Evolutionary conservation across 2,888 invertebrate genomes (phyloP).

Genomic region (Coelogynopora nodosa): DNA sequence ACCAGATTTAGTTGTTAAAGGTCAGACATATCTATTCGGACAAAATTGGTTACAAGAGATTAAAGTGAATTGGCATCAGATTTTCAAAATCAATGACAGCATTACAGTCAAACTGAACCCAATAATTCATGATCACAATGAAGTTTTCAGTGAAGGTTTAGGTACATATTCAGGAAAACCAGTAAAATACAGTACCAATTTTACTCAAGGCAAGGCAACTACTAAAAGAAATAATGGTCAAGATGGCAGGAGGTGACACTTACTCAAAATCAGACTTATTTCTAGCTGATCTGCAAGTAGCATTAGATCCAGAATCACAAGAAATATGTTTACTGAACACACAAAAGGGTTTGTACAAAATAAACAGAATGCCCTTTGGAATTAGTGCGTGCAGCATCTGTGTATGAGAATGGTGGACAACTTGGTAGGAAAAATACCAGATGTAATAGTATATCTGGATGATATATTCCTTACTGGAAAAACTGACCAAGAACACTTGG

Average conservation of each 20-base stretch:
- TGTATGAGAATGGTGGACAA: background rate
- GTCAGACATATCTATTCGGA: conserved; percentile 17
- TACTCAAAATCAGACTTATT: conserved; percentile 23
- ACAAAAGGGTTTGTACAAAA: background rate
- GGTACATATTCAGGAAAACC: conserved; percentile 18
- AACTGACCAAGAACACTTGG: conserved; percentile 27
- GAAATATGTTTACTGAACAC: conserved; percentile 30
- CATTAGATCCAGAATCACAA: conserved; percentile 16
- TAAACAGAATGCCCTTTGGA: conserved; percentile 16
- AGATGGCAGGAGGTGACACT: background rate
- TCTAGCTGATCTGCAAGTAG: conserved; percentile 14
- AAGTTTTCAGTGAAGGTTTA: conserved; percentile 1
- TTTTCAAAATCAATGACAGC: background rate
- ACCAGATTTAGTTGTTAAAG: background rate
- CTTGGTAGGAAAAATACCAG: background rate
- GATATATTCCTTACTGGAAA: conserved; percentile 36
- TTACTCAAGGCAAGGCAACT: too few relatives aligned
- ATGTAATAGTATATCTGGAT: conserved; percentile 38
- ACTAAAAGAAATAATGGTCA: conserved; percentile 22
- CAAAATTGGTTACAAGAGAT: conserved; percentile 15
- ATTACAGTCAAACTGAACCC: background rate
- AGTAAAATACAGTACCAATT: too few relatives aligned
- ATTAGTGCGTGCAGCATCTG: conserved; percentile 2
- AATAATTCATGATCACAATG: background rate
- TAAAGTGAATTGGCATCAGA: conserved; percentile 2